Percentiles rank a stretch among this genome's conserved stretches.
Conservation (phyloP, 2,113 vertebrate species). For the Dendrocopos noguchii region DNA sequence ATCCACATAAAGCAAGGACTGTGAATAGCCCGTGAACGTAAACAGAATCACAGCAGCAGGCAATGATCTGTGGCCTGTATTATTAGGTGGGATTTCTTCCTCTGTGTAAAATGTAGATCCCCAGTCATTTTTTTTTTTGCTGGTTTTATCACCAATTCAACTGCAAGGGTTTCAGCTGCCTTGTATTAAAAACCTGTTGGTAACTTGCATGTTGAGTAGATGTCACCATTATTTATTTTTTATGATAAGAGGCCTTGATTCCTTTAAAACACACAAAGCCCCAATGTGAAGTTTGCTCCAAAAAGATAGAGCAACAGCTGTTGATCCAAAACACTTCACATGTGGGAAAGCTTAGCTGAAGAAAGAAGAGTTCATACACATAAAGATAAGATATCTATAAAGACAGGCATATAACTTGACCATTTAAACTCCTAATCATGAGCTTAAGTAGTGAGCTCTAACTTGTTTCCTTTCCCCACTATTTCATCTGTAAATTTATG, state of each 20-base stretch:
- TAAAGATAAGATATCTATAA: slow-evolving; percentile 32
- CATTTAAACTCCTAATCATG: not conserved
- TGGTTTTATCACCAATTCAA: not conserved
- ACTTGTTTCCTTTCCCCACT: not conserved
- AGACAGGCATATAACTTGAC: not conserved
- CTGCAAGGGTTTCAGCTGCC: not conserved
- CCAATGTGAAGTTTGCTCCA: not conserved
- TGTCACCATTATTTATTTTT: not conserved
- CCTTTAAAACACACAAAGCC: not conserved
- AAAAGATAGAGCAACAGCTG: slow-evolving; percentile 4
- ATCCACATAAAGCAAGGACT: not conserved
- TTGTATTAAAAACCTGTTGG: not conserved
- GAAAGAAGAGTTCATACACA: not conserved
- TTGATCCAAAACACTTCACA: slow-evolving; percentile 22
- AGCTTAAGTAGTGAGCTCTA: not conserved
- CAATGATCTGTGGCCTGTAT: not conserved
- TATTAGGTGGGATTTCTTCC: not conserved
- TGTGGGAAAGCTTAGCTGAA: slow-evolving; percentile 44
- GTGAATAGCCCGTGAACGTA: not conserved
- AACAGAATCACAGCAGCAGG: not conserved
- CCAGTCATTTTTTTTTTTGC: not conserved
- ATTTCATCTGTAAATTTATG: slow-evolving; percentile 10
- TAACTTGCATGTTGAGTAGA: not conserved
- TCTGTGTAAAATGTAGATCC: not conserved
- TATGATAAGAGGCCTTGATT: not conserved